Base-by-base conservation (phyloP, 2,113 vertebrate species). In the Gadus chalcogrammus region DNA sequence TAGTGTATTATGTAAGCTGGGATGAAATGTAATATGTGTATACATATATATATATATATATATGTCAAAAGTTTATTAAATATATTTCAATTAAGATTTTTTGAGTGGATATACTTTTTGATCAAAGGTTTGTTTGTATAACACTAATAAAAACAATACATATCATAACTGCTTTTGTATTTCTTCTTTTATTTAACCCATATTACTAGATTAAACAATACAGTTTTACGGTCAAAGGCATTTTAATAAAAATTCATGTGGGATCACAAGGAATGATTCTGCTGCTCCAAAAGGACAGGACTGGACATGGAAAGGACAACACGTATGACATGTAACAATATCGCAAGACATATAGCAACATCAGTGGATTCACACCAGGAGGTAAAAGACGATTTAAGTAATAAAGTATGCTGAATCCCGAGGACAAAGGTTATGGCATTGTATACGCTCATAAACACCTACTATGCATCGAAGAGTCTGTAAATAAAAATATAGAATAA, bases 11-110 rank as follows among this genome's bases (percentile, higher is more conserved):
- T 86, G 75, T 89, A 67, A 78, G 69, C 69, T 64, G 67, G 82
- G 76, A 79, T 87, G 77, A 73, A 85, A 83, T 86, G 77, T 74
- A 80, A 79, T 82, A 61, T 67, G 85, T 76, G 55, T 79, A 76
- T 81, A 61, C 42, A 67, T 13, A 70, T 67, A 22, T 75, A 24
- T 13, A 70, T 67, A 22, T 75, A 24, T 85, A 85, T 85, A 67
- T 82, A 77, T 87, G 76, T 84, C 67, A 79, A 79, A 84, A 86
- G 24, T 85, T 88, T 90, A 91, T 86, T 85, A 91, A 91, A 92
- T 89, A 76, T 90, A 89, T 91, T 91, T 90, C 84, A 83, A 89
- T 84, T 80, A 80, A 85, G 83, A 79, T 75, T 68, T 77, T 77
- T 75, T 67, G 53, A 70, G 63, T 82, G 65, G 15, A 65, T 71